Evolutionary conservation across 2,888 invertebrate species (phyloP), one percentile per base, ranked within the genome.

Genomic region (Pimpla rufipes): DNA sequence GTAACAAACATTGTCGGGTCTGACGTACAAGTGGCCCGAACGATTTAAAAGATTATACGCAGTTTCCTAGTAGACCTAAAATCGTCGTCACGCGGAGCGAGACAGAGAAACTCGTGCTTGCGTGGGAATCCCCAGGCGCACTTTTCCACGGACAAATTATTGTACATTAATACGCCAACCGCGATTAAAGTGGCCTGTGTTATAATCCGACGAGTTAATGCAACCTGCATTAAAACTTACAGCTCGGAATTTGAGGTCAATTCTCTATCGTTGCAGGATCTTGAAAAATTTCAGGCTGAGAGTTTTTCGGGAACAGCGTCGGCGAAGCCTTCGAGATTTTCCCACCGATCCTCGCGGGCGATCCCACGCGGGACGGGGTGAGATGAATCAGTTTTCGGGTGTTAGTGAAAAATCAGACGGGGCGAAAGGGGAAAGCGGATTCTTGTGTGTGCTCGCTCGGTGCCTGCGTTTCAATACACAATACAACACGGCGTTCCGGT

Each of bases 1-100:
- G 81, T 52, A 59, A 73, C 82, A 81, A 86, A 86, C 79, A 84
- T 71, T 47, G 73, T 50, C 50, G 35, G 71, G 37, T 79, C 82
- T 79, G 55, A 76, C 79, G 45, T 77, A 84, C 67, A 79, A 85
- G 66, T 84, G 84, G 1, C 42, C 42, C 42, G 11, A 13, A 40
- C 16, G 18, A 42, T 42, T 50, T 64, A 64, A 13, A 29, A 29
- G 29, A 29, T 29, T 29, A 29, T 29, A 29, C 29, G 3, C 29
- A n/a, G 75, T 81, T 80, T 79, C 57, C 40, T 47, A 40, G 62
- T 55, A 74, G 40, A 37, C 18, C 29, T 29, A 66, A 77, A 83
- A 78, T 83, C 64, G 40, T 66, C 45, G 40, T 40, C 23, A 35
- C 55, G n/a, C n/a, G n/a, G 62, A 50, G 52, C 29, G 52, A 23